phyloP scores from a whole-genome alignment of 2,888 invertebrate species.

The Aphrophora alni region DNA sequence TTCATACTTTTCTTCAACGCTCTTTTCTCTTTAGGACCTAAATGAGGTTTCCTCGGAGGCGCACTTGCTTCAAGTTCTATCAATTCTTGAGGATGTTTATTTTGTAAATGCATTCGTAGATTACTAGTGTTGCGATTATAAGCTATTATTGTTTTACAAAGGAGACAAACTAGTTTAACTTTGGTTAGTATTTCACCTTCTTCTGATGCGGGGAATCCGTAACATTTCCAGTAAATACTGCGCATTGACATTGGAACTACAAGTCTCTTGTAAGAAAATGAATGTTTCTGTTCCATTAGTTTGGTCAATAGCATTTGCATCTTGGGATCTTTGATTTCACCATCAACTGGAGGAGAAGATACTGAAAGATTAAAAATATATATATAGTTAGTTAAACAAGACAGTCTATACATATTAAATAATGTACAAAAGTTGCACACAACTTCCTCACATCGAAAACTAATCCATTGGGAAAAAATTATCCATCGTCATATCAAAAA shows the following conservation, averaged over 20 bases:
- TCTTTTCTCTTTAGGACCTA: conserved; percentile 54
- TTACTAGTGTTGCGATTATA: conserved; percentile 62
- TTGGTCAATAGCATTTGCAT: neutral
- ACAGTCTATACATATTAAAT: no score
- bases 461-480: no score
- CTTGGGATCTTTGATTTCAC: neutral
- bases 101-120: conserved; percentile 61
- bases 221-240: conserved; percentile 62
- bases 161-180: conserved; percentile 60
- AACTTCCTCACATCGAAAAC: no score
- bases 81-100: conserved; percentile 58
- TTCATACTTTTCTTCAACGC: conserved; percentile 9
- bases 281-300: neutral
- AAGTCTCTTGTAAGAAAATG: conserved; percentile 56
- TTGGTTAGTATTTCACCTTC: conserved; percentile 53
- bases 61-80: conserved; percentile 55
- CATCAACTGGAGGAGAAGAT: neutral
- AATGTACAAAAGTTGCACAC: no score
- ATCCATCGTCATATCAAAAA: no score
- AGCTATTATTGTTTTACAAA: conserved; percentile 61
- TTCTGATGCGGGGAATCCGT: conserved; percentile 62
- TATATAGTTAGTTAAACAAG: no score
- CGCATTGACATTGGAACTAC: conserved; percentile 62
- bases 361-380: neutral
- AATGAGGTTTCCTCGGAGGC: conserved; percentile 51